Base-by-base conservation (phyloP, 2,113 vertebrate species). In the Tetraodon nigroviridis region DNA sequence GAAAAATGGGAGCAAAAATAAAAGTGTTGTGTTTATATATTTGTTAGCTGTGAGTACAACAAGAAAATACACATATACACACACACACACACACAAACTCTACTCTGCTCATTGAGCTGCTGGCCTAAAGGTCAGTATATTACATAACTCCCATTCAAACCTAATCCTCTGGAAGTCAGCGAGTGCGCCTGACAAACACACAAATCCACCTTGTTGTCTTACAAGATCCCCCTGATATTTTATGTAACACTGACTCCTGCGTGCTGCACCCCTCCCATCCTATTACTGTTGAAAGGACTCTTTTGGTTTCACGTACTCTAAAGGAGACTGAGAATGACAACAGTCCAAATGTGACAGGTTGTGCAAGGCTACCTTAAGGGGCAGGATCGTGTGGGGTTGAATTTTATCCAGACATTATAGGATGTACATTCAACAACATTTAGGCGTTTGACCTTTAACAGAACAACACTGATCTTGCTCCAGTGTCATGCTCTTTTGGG, bases 191-290 rank as follows among this genome's bases (percentile, higher is more conserved):
- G n/a, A 22, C 27, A 61, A 55, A 46, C 45, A 13, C 21, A 22
- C 17, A 55, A 41, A 22, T 29, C 29, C 21, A 62, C 49, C 18
- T 21, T 44, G 40, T 47, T 55, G n/a, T 51, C 46, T 15, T 14
- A 61, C 12, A 64, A 56, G 50, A 76, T 21, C 46, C 14, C 42
- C 47, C 40, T 54, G 45, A 29, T 27, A 14, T 61, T 48, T 81
- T 67, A 72, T 40, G 53, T 70, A 86, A 77, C 18, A 47, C 32
- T 49, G 17, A 54, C 55, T 59, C 58, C 53, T 55, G 51, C 67
- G 71, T 1, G 15, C 19, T 47, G 15, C 18, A 61, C 51, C 49
- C 51, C 51, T 71, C 51, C 55, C 22, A 72, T 55, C 51, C 66
- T 75, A 55, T 70, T 61, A 58, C 59, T 19, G 46, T 3, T 67